These are phyloP conservation scores for Psilanteris sp. DNA, from an alignment of 1,140 invertebrate species.

Conservation along the genomic window DNA sequence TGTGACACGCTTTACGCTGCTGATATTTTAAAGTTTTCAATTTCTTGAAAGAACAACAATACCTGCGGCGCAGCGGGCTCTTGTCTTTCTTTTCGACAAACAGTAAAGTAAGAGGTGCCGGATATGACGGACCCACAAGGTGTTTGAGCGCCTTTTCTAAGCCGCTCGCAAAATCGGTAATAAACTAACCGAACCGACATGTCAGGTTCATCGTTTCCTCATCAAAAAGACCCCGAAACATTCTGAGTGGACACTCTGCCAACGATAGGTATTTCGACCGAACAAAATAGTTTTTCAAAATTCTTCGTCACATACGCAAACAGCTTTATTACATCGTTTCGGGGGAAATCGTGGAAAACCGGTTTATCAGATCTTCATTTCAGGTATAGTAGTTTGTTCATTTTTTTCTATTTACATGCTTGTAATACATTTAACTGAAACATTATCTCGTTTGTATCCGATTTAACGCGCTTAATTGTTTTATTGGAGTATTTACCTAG, in stretches of 20 bases:
- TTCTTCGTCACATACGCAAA: constrained; percentile 1
- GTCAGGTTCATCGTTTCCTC: constrained; percentile 34
- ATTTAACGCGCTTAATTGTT: constrained; percentile 38
- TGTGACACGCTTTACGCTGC: constrained; percentile 4
- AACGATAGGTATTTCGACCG: not conserved
- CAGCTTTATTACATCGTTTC: too few species aligned
- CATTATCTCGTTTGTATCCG: constrained; percentile 30
- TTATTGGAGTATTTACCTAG: constrained; percentile 24
- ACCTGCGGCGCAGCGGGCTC: constrained; percentile 36
- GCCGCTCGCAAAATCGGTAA: constrained; percentile 38
- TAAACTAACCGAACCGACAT: constrained; percentile 30
- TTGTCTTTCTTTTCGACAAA: constrained; percentile 37
- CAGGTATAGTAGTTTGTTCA: too few species aligned
- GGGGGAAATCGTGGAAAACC: too few species aligned
- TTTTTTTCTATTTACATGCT: too few species aligned
- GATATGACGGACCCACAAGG: constrained; percentile 39
- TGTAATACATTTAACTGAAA: constrained; percentile 22
- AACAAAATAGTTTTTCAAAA: constrained; percentile 11
- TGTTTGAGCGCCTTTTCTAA: constrained; percentile 31
- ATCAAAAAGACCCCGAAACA: constrained; percentile 25
- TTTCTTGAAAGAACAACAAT: constrained; percentile 60
- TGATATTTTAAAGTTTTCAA: constrained; percentile 38
- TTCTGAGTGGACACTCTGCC: constrained; percentile 14
- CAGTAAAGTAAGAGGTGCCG: constrained; percentile 35
- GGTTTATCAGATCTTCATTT: too few species aligned